A percentile compares a stretch with the other conserved stretches of the same genome.
phyloP scores from a whole-genome alignment of 2,113 vertebrate species.

The Brachyhypopomus occidentalis region DNA sequence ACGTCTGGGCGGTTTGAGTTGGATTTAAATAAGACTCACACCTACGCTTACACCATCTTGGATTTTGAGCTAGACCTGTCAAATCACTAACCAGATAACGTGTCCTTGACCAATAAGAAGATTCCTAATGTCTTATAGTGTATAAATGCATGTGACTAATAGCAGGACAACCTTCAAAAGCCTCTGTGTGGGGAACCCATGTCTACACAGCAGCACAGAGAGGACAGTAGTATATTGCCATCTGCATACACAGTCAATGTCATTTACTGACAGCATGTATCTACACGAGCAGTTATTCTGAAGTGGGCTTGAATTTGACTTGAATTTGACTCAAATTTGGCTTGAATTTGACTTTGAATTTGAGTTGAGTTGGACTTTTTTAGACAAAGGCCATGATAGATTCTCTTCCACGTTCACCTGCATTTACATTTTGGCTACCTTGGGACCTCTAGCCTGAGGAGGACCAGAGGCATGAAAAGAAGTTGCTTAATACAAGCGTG shows the following conservation, averaged over 20 bases:
- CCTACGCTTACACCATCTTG: too few species aligned
- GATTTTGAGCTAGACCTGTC: too few species aligned
- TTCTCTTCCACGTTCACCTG: neutral
- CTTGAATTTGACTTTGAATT: too few species aligned
- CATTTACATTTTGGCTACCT: constrained; percentile 15
- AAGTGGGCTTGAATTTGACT: neutral
- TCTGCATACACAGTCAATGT: neutral
- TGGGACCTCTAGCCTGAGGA: constrained; percentile 17
- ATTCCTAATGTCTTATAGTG: too few species aligned
- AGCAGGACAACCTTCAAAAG: too few species aligned
- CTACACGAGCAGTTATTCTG: too few species aligned
- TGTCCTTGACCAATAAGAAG: too few species aligned
- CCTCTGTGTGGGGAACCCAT: too few species aligned
- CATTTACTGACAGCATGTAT: neutral
- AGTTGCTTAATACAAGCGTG: constrained; percentile 16
- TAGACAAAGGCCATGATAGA: neutral
- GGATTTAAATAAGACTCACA: neutral
- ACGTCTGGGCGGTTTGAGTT: neutral
- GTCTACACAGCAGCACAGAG: neutral
- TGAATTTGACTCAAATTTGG: too few species aligned
- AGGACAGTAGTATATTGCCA: neutral
- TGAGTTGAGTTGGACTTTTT: constrained; percentile 12
- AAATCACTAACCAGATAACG: too few species aligned
- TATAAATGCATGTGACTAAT: too few species aligned
- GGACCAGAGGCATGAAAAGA: constrained; percentile 35